These are phyloP conservation scores for Leptocoma aspasia DNA, from an alignment of 2,113 vertebrate genomes.

Conservation along the genomic window DNA sequence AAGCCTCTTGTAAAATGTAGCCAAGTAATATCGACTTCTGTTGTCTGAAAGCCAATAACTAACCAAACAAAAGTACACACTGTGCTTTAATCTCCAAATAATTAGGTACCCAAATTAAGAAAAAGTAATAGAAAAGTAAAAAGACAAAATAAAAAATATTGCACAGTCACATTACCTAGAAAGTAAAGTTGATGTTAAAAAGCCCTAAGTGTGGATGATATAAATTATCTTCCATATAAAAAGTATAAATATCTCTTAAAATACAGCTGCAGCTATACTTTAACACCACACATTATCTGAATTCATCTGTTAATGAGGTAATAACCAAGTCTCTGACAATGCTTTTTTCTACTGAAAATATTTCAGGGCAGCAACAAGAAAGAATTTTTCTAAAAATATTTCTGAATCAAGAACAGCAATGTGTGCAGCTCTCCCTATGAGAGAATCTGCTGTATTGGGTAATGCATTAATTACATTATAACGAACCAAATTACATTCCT, in stretches of 20 bases:
- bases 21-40: constrained; percentile 38
- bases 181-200: constrained; percentile 80
- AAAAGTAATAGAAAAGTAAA: constrained; percentile 91
- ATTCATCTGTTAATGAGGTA: constrained; percentile 90
- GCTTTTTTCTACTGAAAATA: constrained; percentile 90
- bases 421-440: constrained; percentile 96
- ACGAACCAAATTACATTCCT: constrained; percentile 93
- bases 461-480: constrained; percentile 96
- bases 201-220: constrained; percentile 79
- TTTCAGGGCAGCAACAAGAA: constrained; percentile 95
- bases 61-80: constrained; percentile 50
- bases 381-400: constrained; percentile 99
- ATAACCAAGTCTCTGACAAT: constrained; percentile 75
- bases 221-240: constrained; percentile 85
- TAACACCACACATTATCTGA: constrained; percentile 76
- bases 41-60: constrained; percentile 54
- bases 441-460: constrained; percentile 97
- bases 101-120: constrained; percentile 76
- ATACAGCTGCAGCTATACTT: constrained; percentile 77
- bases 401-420: constrained; percentile 98
- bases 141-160: constrained; percentile 82
- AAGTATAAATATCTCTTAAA: constrained; percentile 86
- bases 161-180: constrained; percentile 83
- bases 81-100: constrained; percentile 71
- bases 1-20: constrained; percentile 55